Base-by-base conservation (phyloP, 2,888 invertebrate genomes). In the Hypena proboscidalis region DNA sequence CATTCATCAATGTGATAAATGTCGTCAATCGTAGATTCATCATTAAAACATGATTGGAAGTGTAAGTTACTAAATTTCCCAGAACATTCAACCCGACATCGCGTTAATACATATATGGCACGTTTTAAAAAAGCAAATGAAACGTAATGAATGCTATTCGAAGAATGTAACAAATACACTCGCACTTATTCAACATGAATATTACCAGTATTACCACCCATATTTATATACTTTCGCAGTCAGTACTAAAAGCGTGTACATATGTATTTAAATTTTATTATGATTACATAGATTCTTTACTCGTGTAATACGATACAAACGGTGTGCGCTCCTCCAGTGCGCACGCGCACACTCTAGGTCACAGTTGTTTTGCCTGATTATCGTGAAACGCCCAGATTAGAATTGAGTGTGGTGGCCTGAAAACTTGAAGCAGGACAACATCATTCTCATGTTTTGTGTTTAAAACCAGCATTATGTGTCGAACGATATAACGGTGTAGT, bases 371-470 rank as follows among this genome's bases (percentile, higher is more conserved):
- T 46, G 40, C 26, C 10, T 21, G 43, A 41, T 44, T 30, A 34
- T 57, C 52, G 25, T 60, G 48, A 59, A 42, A 35, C 29, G 33
- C 27, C 20, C 14, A 38, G 22, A 41, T 52, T 53, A 46, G 50
- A 62, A 56, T 37, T 45, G 20, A 46, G 53, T 56, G 48, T 47
- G 40, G 19, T 51, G 17, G n/a, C 29, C 19, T 33, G 32, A 15
- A 33, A 40, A 33, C 27, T 27, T 21, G 8, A 27, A 30, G 11
- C 27, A 21, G 17, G 27, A 40, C 21, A 11, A 20, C 21, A 9
- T 22, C 5, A 20, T 36, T 29, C 29, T 22, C 10, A 17, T 23
- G 22, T 30, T 30, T 35, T 17, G 17, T 17, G 17, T 17, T n/a
- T 34, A 6, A 1, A 7, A 31, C 23, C 6, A 17, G 2, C 11